Evolutionary conservation across 2,797 vertebrate species (phyloP).

Genomic region (Pangasius mekongensis): DNA sequence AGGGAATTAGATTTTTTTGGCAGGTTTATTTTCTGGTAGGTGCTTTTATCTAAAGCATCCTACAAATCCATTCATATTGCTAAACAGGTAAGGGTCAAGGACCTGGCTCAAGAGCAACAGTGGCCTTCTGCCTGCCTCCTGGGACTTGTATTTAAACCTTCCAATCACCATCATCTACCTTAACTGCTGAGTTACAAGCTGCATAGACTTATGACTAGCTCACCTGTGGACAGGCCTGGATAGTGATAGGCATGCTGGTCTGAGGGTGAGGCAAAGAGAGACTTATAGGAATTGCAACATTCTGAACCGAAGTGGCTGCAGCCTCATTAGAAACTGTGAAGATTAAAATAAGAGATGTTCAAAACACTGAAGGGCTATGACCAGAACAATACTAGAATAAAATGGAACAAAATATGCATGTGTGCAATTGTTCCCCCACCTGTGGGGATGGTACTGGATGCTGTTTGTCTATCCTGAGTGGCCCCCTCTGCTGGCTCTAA

Average conservation of each 20-base stretch:
- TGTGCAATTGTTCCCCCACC: conserved; percentile 61
- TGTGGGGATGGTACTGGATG: conserved; percentile 55
- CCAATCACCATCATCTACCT: background rate
- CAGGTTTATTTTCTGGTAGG: background rate
- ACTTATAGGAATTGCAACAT: conserved; percentile 70
- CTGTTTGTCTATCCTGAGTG: conserved; percentile 55
- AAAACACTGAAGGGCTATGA: conserved; percentile 29
- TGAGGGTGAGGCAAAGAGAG: conserved; percentile 75
- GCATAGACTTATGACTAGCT: conserved; percentile 42
- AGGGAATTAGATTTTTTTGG: background rate
- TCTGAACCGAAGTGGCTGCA: conserved; percentile 69
- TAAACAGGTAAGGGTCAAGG: background rate
- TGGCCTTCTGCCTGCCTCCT: background rate
- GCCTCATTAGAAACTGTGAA: conserved; percentile 71
- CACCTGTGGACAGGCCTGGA: conserved; percentile 90
- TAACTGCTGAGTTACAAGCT: background rate
- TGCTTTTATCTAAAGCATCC: background rate
- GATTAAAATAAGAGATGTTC: conserved; percentile 55
- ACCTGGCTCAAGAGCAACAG: background rate
- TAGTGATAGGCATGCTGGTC: conserved; percentile 79
- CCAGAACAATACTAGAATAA: background rate
- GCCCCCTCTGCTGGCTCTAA: conserved; percentile 62
- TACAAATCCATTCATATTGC: background rate
- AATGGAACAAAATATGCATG: background rate
- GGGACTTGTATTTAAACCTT: background rate